A percentile compares a stretch with the other conserved stretches of the same genome.
Conservation (phyloP, 2,113 vertebrate genomes). For the Crotalus helleri region DNA sequence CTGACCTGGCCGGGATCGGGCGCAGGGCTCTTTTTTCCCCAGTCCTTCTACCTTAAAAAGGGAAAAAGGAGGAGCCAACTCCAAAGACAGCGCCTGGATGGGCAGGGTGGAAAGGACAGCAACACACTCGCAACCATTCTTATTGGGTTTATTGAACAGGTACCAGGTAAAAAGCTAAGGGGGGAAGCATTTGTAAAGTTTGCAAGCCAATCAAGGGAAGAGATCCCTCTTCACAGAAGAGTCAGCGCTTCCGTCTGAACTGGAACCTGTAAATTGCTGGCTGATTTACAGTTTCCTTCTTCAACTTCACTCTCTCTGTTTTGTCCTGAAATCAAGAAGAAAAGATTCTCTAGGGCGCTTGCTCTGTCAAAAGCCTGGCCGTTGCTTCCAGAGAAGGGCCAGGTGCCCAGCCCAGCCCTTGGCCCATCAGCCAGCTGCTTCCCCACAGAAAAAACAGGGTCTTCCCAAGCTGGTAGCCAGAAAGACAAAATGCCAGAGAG, state of each 20-base stretch:
- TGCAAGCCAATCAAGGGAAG: background rate
- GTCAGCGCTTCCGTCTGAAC: slow-evolving; percentile 83
- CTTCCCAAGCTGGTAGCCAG: background rate
- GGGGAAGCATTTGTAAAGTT: background rate
- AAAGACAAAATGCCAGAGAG: background rate
- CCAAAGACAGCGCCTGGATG: background rate
- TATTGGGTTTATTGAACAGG: background rate
- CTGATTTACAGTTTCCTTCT: slow-evolving; percentile 78
- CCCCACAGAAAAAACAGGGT: background rate
- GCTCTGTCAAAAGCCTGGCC: no score
- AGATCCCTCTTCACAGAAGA: background rate
- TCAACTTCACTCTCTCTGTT: slow-evolving; percentile 85
- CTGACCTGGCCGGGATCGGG: background rate
- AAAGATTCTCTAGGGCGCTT: background rate
- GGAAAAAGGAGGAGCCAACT: background rate
- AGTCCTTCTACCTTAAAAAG: background rate
- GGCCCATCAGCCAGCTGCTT: background rate
- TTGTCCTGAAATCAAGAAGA: slow-evolving; percentile 80
- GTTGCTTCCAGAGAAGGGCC: background rate
- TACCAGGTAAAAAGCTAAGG: background rate
- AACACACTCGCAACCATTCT: background rate
- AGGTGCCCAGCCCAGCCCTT: background rate
- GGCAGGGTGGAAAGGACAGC: background rate
- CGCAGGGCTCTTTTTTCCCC: background rate
- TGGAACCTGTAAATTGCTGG: slow-evolving; percentile 94